Base-by-base conservation (phyloP, 2,113 vertebrate genomes). In the Cochlearius cochlearius region DNA sequence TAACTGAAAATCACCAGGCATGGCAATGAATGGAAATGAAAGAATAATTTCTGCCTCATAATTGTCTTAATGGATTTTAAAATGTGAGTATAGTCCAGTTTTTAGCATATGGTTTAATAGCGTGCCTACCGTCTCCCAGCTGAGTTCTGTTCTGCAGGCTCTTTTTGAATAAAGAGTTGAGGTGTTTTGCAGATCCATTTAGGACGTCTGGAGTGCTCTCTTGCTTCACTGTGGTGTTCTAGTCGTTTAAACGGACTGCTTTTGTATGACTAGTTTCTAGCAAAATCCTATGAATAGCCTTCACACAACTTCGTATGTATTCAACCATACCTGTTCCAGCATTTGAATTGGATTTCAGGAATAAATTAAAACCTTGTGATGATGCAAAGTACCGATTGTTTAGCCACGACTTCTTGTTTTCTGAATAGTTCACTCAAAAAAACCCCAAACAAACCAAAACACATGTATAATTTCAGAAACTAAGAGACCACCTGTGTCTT, bases 41-140 rank as follows among this genome's bases (percentile, higher is more conserved):
- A 80, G n/a, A 77, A 86, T 66, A 32, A 67, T 67, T 84, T 90
- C 50, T 96, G 72, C 47, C 27, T 92, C 22, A 1, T 88, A 86
- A 84, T 94, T 79, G 34, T 74, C 76, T 67, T 91, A 75, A 88
- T 95, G 75, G 74, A 69, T 82, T 90, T 93, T 60, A 86, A 82
- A 67, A 69, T 88, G n/a, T 56, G 49, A 56, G 4, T 52, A 9
- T 22, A 47, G 90, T 62, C 84, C 36, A 72, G 0, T 43, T 81
- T 78, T 87, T 67, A 52, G 69, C 1, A 0, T 56, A 9, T 0
- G 3, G 60, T 39, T 63, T 74, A 72, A 67, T 72, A 56, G 11
- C 3, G 18, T 91, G 69, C 52, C 47, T 71, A 0, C 38, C 13
- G 49, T 77, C 29, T 74, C 38, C 74, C 84, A 18, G 18, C 3